Evolutionary conservation across 2,113 vertebrate species (phyloP).

Genomic region (Crypturellus undulatus): DNA sequence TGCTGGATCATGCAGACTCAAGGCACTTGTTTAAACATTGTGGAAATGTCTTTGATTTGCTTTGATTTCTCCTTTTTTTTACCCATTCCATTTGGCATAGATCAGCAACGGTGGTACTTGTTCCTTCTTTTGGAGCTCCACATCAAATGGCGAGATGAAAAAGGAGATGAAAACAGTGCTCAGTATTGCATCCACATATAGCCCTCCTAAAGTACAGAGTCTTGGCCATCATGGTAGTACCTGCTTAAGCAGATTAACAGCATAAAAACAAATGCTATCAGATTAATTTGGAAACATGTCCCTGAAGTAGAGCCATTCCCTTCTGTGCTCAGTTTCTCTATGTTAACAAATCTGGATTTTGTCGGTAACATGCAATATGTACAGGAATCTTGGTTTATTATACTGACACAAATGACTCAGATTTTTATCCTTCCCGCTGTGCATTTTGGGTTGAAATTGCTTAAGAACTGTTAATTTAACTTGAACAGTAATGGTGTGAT

Average conservation of each 20-base stretch:
- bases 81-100: not conserved
- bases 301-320: not conserved
- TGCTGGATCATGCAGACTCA: not conserved
- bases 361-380: not conserved
- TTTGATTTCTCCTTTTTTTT: not conserved
- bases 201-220: not conserved
- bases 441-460: not conserved
- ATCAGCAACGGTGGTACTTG: not conserved
- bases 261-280: not conserved
- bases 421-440: not conserved
- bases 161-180: not conserved
- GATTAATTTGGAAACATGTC: not conserved
- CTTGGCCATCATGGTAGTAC: not conserved
- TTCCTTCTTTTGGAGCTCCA: not conserved
- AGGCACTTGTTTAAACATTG: not conserved
- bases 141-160: not conserved
- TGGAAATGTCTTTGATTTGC: not conserved
- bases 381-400: not conserved
- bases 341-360: not conserved
- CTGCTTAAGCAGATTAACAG: not conserved
- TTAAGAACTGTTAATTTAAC: not conserved
- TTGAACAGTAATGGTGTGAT: not conserved
- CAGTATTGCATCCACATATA: not conserved
- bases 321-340: not conserved
- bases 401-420: not conserved